Conservation (phyloP, 2,888 invertebrate species). For the Lasioglossum zephyrum region DNA sequence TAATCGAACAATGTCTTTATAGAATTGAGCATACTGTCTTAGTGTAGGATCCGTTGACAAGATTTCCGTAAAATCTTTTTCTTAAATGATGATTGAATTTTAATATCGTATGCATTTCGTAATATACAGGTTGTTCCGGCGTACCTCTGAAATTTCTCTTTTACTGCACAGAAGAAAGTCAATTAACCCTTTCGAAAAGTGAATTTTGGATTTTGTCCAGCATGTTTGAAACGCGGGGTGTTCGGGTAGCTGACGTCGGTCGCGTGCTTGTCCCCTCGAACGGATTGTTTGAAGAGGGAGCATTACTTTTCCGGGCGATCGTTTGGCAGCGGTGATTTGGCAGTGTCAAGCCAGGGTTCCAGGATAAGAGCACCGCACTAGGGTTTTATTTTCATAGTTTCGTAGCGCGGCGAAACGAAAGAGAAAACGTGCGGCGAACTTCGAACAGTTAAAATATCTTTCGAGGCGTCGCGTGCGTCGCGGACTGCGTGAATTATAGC, state of each 20-base stretch:
- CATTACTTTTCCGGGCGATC: not conserved
- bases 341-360: not conserved
- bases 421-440: constrained; percentile 66
- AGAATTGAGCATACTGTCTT: no score
- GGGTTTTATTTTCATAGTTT: not conserved
- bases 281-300: not conserved
- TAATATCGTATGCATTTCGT: no score
- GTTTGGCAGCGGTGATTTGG: not conserved
- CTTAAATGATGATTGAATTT: no score
- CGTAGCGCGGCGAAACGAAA: constrained; percentile 48
- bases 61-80: no score
- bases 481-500: constrained; percentile 57
- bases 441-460: constrained; percentile 78
- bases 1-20: no score
- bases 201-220: not conserved
- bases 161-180: no score
- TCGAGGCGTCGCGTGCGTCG: constrained; percentile 37
- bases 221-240: not conserved
- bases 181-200: not conserved
- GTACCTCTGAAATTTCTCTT: no score
- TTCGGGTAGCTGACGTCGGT: not conserved
- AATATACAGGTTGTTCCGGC: no score
- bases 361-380: not conserved
- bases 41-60: no score
- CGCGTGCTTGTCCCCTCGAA: not conserved